phyloP scores from a whole-genome alignment of 2,797 vertebrate species.

The Cetoscarus ocellatus region DNA sequence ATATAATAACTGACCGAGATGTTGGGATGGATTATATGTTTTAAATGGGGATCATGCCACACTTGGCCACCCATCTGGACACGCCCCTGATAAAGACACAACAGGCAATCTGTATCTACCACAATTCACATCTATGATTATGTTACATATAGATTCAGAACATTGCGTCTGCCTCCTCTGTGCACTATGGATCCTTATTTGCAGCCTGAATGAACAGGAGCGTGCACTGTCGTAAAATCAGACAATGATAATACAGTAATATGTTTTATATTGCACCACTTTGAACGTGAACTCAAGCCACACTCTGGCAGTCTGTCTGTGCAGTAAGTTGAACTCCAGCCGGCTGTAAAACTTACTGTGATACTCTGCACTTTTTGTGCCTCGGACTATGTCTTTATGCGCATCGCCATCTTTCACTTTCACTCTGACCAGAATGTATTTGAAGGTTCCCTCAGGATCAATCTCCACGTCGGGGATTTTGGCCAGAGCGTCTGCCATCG shows the following conservation, averaged over 20 bases:
- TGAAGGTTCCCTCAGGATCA: constrained; percentile 90
- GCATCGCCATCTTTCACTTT: constrained; percentile 80
- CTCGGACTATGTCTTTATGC: constrained; percentile 88
- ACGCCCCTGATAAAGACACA: too few species aligned
- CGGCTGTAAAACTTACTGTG: constrained; percentile 87
- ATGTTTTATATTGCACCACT: not conserved
- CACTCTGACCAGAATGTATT: constrained; percentile 90
- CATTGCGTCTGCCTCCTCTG: not conserved
- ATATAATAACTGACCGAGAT: too few species aligned
- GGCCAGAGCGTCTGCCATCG: constrained; percentile 79
- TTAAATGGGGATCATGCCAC: too few species aligned
- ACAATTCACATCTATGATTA: not conserved
- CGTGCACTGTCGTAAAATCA: not conserved
- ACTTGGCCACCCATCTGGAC: too few species aligned
- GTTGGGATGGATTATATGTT: too few species aligned
- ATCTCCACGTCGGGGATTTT: constrained; percentile 85
- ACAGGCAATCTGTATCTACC: not conserved
- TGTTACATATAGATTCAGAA: not conserved
- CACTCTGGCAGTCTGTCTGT: constrained; percentile 19
- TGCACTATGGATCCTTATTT: not conserved
- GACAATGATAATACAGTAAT: not conserved
- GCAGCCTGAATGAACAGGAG: not conserved
- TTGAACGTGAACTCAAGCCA: not conserved
- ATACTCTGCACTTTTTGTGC: constrained; percentile 89
- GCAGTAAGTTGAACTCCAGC: not conserved